These are phyloP conservation scores for Poliocrania exsul DNA, from an alignment of 2,797 vertebrate genomes.

Conservation along the genomic window DNA sequence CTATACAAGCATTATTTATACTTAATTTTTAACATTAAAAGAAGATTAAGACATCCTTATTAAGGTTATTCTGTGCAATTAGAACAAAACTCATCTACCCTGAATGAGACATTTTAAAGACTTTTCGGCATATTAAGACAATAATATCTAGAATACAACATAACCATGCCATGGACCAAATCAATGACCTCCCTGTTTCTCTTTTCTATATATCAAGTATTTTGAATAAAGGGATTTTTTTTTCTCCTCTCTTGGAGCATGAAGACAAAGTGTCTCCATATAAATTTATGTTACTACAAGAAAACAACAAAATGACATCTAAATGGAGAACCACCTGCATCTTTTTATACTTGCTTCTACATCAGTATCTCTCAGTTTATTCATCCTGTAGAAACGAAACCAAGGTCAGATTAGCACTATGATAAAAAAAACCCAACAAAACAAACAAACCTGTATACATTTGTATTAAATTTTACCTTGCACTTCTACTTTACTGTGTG, in stretches of 20 bases:
- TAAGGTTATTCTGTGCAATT: conserved; percentile 29
- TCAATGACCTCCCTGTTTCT: background rate
- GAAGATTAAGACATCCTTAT: conserved; percentile 11
- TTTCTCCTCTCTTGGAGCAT: background rate
- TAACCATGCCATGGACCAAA: background rate
- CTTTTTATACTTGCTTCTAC: background rate
- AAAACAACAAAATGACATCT: background rate
- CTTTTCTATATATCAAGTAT: background rate
- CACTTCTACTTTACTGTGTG: background rate
- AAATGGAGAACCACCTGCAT: background rate
- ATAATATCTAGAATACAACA: background rate
- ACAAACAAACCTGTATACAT: too few species aligned
- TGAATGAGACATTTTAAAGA: conserved; percentile 38
- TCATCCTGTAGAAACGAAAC: background rate
- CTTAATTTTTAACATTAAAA: background rate
- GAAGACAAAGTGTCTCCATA: background rate
- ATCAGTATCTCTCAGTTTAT: background rate
- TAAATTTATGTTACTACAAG: background rate
- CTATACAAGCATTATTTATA: background rate
- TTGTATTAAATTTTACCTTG: background rate
- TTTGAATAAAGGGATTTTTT: background rate
- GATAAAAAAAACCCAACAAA: background rate
- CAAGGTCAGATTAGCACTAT: background rate
- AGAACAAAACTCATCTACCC: conserved; percentile 40
- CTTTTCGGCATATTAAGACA: background rate